These are phyloP conservation scores for Mus musculus DNA, from an alignment of 2,113 vertebrate species.

Conservation along the genomic window DNA sequence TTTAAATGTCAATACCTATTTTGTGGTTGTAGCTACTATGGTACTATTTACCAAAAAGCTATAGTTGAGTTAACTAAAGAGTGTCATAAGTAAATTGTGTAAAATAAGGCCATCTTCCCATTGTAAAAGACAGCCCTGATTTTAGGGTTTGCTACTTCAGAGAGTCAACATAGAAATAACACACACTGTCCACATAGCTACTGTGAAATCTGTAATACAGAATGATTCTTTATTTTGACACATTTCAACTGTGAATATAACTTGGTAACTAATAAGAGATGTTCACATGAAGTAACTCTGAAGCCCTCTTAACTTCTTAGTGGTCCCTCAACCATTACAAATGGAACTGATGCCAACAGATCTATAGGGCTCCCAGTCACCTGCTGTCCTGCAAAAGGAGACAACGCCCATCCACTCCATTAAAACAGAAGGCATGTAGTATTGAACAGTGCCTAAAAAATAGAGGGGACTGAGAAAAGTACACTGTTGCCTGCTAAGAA, in stretches of 20 bases:
- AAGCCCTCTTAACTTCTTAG: slow-evolving; percentile 71
- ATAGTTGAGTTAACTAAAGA: slow-evolving; percentile 84
- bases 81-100: slow-evolving; percentile 79
- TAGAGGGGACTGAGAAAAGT: slow-evolving; percentile 73
- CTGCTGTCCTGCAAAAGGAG: slow-evolving; percentile 80
- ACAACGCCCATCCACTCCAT: slow-evolving; percentile 79
- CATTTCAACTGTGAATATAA: slow-evolving; percentile 78
- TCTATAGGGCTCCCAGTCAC: slow-evolving; percentile 74
- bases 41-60: slow-evolving; percentile 82
- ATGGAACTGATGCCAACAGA: slow-evolving; percentile 66
- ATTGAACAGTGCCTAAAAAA: slow-evolving; percentile 78
- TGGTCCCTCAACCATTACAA: slow-evolving; percentile 77
- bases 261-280: slow-evolving; percentile 69
- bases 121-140: slow-evolving; percentile 80
- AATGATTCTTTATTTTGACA: slow-evolving; percentile 82
- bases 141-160: slow-evolving; percentile 72
- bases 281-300: slow-evolving; percentile 81
- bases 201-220: slow-evolving; percentile 78
- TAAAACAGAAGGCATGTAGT: slow-evolving; percentile 80
- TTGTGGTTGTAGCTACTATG: slow-evolving; percentile 82
- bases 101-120: slow-evolving; percentile 83
- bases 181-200: slow-evolving; percentile 78
- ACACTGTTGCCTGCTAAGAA: slow-evolving; percentile 80
- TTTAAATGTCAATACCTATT: slow-evolving; percentile 87
- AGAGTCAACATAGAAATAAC: slow-evolving; percentile 81